These are phyloP conservation scores for Oreochromis tanganicae DNA, from an alignment of 2,113 vertebrate species.

Conservation along the genomic window DNA sequence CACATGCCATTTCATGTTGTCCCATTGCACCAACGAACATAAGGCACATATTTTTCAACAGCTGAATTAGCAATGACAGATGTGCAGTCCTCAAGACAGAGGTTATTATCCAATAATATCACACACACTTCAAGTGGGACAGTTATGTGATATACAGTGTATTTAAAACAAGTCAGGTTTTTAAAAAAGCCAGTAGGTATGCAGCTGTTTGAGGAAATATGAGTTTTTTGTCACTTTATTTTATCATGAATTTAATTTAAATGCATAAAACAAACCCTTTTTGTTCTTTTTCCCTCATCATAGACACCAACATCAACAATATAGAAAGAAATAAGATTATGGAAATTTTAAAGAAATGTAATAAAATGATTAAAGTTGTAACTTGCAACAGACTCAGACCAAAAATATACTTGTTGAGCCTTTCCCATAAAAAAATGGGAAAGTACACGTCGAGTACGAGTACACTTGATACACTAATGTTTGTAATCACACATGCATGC, in stretches of 20 bases:
- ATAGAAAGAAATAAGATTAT: neutral
- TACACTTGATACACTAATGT: neutral
- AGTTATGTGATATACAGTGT: neutral
- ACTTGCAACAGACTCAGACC: neutral
- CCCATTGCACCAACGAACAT: neutral
- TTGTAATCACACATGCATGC: neutral
- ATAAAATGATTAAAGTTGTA: neutral
- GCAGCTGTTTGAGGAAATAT: neutral
- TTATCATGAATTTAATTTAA: neutral
- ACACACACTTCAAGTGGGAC: neutral
- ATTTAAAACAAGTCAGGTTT: neutral
- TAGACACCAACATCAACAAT: neutral
- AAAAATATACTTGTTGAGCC: neutral
- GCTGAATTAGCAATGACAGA: neutral
- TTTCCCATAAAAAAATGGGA: neutral
- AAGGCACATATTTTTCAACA: neutral
- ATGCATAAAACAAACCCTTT: neutral
- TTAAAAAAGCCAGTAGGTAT: accelerated
- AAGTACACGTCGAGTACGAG: neutral
- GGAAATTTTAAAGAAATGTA: neutral
- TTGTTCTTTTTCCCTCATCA: neutral
- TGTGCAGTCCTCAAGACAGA: neutral
- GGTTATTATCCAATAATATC: neutral
- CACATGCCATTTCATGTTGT: neutral
- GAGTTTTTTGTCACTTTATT: accelerated